These are phyloP conservation scores for Akabosia matsudoensis DNA, from an alignment of 1,140 invertebrate species.

Conservation along the genomic window DNA sequence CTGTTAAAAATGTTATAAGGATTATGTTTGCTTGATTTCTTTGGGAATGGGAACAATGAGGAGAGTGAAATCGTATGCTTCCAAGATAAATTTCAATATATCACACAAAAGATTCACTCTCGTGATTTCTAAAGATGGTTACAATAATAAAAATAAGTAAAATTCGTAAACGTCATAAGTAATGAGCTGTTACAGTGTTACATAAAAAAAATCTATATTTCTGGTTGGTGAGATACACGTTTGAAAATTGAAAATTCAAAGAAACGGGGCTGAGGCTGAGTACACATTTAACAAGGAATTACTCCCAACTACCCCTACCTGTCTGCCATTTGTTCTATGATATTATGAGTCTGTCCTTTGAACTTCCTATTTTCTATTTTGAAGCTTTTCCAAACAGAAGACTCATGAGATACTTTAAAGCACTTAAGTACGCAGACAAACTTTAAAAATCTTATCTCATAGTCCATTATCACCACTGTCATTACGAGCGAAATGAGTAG, in stretches of 20 bases:
- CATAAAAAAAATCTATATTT: not conserved
- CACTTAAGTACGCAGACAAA: too few species aligned
- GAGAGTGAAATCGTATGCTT: too few species aligned
- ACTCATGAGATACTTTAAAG: too few species aligned
- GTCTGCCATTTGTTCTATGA: not conserved
- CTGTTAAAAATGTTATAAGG: too few species aligned
- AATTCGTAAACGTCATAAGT: not conserved
- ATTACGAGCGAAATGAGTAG: not conserved
- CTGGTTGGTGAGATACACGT: not conserved
- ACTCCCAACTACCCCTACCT: too few species aligned
- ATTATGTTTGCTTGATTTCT: too few species aligned
- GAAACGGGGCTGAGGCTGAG: not conserved
- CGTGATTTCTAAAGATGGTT: not conserved
- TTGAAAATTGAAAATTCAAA: not conserved
- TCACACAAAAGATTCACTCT: too few species aligned
- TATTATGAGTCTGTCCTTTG: too few species aligned
- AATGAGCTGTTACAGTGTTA: not conserved
- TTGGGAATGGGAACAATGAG: too few species aligned
- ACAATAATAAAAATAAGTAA: not conserved
- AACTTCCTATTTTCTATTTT: not conserved
- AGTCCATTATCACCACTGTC: not conserved
- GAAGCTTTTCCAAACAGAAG: not conserved
- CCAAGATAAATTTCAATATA: too few species aligned
- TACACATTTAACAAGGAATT: not conserved
- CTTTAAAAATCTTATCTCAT: not conserved